These are phyloP conservation scores for Hippopotamyrus pictus DNA, from an alignment of 2,797 vertebrate genomes.

Conservation along the genomic window DNA sequence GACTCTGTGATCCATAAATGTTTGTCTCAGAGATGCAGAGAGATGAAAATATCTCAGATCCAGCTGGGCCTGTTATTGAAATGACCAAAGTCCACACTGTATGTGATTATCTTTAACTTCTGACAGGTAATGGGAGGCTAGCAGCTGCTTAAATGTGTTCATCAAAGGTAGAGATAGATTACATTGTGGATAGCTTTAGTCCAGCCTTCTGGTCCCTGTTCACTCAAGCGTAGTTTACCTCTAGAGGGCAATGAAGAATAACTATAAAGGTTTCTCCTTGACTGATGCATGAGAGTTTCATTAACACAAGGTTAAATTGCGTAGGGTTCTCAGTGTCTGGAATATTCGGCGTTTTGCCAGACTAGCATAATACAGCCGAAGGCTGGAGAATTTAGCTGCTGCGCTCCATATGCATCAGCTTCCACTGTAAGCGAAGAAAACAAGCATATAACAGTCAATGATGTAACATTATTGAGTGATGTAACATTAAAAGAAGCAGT, in stretches of 20 bases:
- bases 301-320: background rate
- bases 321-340: background rate
- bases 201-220: background rate
- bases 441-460: background rate
- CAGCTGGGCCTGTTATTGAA: background rate
- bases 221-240: background rate
- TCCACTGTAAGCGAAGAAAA: background rate
- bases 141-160: background rate
- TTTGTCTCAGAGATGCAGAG: background rate
- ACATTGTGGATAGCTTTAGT: background rate
- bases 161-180: background rate
- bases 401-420: background rate
- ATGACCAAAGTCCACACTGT: background rate
- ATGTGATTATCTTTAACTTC: background rate
- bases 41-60: background rate
- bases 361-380: background rate
- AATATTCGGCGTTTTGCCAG: background rate
- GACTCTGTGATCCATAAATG: background rate
- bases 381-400: background rate
- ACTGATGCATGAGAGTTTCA: background rate
- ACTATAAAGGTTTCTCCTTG: background rate
- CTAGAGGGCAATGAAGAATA: conserved; percentile 6
- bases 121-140: background rate
- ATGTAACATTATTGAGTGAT: background rate
- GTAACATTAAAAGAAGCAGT: background rate